Percentiles rank a stretch among this genome's conserved stretches.
Evolutionary conservation across 2,113 vertebrate genomes (phyloP).

Genomic region (Heloderma charlesbogerti): DNA sequence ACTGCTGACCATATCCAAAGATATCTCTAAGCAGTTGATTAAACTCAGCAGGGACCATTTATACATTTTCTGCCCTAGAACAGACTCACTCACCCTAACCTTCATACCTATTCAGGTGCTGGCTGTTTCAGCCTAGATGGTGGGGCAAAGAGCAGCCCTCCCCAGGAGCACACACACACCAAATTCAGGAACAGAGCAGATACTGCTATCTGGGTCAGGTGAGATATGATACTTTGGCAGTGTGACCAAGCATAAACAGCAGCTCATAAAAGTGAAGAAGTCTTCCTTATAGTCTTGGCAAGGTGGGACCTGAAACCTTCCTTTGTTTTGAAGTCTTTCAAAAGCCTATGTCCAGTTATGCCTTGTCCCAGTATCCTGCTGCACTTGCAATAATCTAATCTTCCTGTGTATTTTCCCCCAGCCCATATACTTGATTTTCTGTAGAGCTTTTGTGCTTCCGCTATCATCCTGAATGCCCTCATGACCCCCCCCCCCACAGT

Average conservation of each 20-base stretch:
- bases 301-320: background rate
- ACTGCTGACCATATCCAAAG: too few relatives aligned
- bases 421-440: background rate
- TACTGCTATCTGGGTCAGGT: background rate
- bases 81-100: background rate
- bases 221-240: background rate
- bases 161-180: background rate
- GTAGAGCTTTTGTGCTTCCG: background rate
- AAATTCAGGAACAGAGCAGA: background rate
- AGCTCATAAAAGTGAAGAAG: background rate
- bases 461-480: background rate
- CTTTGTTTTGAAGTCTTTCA: background rate
- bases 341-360: background rate
- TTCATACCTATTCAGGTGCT: background rate
- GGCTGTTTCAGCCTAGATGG: background rate
- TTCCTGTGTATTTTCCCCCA: background rate
- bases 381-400: background rate
- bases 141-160: background rate
- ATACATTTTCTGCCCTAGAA: background rate
- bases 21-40: too few relatives aligned
- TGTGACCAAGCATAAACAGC: too few relatives aligned
- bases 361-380: background rate
- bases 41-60: background rate
- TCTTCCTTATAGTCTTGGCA: background rate
- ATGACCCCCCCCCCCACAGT: background rate